Conservation (phyloP, 2,888 invertebrate species). For the Biston betularia region DNA sequence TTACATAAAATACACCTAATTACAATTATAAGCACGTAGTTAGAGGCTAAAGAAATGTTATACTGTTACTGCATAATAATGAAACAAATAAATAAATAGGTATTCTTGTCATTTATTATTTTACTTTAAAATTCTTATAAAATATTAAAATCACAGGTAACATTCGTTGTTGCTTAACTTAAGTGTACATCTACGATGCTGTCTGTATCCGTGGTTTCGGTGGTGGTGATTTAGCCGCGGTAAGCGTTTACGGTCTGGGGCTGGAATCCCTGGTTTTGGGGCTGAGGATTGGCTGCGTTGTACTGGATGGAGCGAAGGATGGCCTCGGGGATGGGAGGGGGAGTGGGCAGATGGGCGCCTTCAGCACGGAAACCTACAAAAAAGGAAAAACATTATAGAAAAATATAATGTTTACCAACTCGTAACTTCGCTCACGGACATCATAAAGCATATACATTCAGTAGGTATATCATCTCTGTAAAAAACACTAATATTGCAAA, state of each 20-base stretch:
- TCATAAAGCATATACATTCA: too few relatives aligned
- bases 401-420: too few relatives aligned
- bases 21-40: too few relatives aligned
- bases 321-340: constrained; percentile 87
- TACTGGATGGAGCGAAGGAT: constrained; percentile 83
- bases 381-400: neutral
- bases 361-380: constrained; percentile 86
- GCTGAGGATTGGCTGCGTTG: constrained; percentile 70
- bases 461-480: too few relatives aligned
- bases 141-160: constrained; percentile 77
- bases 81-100: neutral
- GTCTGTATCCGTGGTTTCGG: constrained; percentile 41
- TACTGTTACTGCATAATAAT: too few relatives aligned
- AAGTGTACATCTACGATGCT: constrained; percentile 50
- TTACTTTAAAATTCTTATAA: constrained; percentile 43
- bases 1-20: too few relatives aligned
- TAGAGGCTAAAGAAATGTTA: too few relatives aligned
- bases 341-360: constrained; percentile 87
- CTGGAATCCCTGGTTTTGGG: constrained; percentile 58
- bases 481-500: too few relatives aligned
- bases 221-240: constrained; percentile 64
- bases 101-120: constrained; percentile 36
- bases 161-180: constrained; percentile 61
- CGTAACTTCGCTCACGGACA: too few relatives aligned
- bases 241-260: constrained; percentile 52